phyloP scores from a whole-genome alignment of 2,797 vertebrate genomes.

The Darevskia mixta region DNA sequence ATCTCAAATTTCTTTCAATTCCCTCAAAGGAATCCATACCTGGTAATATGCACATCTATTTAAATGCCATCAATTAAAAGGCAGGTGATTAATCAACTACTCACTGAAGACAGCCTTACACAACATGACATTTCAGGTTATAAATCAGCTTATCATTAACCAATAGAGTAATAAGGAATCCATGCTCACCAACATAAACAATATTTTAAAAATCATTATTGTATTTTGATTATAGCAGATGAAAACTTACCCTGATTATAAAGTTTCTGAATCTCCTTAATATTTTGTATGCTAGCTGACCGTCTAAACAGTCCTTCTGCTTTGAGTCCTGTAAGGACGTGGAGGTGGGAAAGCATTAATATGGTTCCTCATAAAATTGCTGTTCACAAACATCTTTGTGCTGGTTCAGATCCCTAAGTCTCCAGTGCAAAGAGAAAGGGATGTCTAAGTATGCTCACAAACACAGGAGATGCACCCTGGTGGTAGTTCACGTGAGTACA shows the following conservation, averaged over 20 bases:
- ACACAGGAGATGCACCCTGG: neutral
- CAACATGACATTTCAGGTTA: neutral
- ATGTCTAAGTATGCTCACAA: neutral
- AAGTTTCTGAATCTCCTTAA: conserved; percentile 88
- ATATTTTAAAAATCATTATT: neutral
- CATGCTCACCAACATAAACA: conserved; percentile 12
- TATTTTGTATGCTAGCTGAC: conserved; percentile 80
- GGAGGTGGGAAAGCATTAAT: neutral
- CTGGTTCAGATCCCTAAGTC: neutral
- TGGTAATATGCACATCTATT: neutral
- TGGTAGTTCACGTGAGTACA: neutral
- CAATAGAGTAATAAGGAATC: neutral
- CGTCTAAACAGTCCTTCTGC: conserved; percentile 85
- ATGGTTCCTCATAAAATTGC: neutral
- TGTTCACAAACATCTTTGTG: neutral
- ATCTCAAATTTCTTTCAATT: no score
- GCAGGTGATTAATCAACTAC: neutral
- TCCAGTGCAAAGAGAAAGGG: neutral
- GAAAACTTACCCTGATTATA: conserved; percentile 85
- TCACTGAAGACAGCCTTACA: neutral
- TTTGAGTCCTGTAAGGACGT: conserved; percentile 73
- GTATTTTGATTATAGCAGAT: neutral
- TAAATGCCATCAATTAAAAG: neutral
- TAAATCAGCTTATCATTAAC: neutral
- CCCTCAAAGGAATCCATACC: neutral